Evolutionary conservation across 2,113 vertebrate species (phyloP).

Genomic region (Potamarius usumacintae): DNA sequence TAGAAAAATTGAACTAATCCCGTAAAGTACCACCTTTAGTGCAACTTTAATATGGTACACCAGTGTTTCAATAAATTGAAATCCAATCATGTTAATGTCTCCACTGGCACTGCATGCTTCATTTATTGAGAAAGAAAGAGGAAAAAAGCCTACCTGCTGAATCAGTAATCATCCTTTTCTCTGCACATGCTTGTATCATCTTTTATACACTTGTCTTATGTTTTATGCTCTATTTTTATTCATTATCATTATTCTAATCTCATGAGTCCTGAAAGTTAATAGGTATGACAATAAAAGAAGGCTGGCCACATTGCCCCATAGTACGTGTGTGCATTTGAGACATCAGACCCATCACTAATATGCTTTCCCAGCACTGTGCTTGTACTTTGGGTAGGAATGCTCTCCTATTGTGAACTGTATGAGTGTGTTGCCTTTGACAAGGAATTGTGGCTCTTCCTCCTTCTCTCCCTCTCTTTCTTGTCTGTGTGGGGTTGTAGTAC

Average conservation of each 20-base stretch:
- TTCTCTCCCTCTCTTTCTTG: constrained; percentile 53
- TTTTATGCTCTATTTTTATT: constrained; percentile 5
- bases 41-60: too few species aligned
- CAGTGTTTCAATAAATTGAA: too few species aligned
- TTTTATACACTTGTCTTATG: background rate
- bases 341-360: constrained; percentile 25
- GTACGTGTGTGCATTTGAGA: background rate
- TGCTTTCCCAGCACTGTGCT: background rate
- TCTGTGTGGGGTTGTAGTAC: constrained; percentile 31
- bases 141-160: too few species aligned
- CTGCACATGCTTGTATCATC: too few species aligned
- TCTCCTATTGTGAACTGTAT: background rate
- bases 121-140: too few species aligned
- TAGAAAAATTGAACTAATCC: too few species aligned
- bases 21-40: too few species aligned
- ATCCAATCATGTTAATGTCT: too few species aligned
- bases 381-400: background rate
- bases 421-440: constrained; percentile 43
- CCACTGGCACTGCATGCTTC: too few species aligned
- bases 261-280: background rate
- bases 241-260: constrained; percentile 10
- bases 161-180: too few species aligned
- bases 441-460: constrained; percentile 55
- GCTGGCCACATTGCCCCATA: background rate
- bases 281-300: background rate